These are phyloP conservation scores for Apodemia mormo DNA, from an alignment of 2,888 invertebrate species.

Conservation along the genomic window DNA sequence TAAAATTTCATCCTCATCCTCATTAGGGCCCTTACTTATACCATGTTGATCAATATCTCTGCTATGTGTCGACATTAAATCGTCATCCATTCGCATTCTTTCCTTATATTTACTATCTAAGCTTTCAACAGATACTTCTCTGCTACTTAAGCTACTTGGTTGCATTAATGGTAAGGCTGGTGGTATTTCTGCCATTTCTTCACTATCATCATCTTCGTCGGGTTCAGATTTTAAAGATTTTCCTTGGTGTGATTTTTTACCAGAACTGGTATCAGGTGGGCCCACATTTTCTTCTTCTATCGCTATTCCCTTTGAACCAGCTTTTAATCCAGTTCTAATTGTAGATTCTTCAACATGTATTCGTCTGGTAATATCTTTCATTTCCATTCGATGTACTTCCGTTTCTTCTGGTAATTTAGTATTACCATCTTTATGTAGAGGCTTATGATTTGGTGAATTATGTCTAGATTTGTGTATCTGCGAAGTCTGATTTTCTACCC, in stretches of 20 bases:
- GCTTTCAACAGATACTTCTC: slow-evolving; percentile 92
- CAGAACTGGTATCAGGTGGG: slow-evolving; percentile 58
- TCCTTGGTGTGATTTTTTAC: slow-evolving; percentile 50
- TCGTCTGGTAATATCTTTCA: slow-evolving; percentile 78
- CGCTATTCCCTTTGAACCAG: slow-evolving; percentile 70
- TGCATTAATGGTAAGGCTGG: slow-evolving; percentile 90
- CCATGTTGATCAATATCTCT: slow-evolving; percentile 76
- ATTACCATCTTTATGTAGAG: slow-evolving; percentile 52
- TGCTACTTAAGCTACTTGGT: slow-evolving; percentile 86
- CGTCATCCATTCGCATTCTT: slow-evolving; percentile 83
- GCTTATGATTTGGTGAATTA: slow-evolving; percentile 74
- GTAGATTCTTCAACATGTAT: slow-evolving; percentile 82
- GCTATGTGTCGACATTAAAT: slow-evolving; percentile 79
- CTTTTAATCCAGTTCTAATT: slow-evolving; percentile 83
- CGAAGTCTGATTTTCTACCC: slow-evolving; percentile 95
- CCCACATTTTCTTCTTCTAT: slow-evolving; percentile 76
- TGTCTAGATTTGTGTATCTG: slow-evolving; percentile 88
- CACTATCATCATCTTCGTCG: slow-evolving; percentile 89
- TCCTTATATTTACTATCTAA: slow-evolving; percentile 89
- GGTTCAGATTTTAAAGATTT: slow-evolving; percentile 72
- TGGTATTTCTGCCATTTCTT: slow-evolving; percentile 89
- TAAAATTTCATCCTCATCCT: slow-evolving; percentile 86
- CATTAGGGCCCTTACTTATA: slow-evolving; percentile 68
- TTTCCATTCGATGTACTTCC: slow-evolving; percentile 67
- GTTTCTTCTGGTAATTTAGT: slow-evolving; percentile 53